Base-by-base conservation (phyloP, 2,113 vertebrate genomes). In the Aleadryas rufinucha region DNA sequence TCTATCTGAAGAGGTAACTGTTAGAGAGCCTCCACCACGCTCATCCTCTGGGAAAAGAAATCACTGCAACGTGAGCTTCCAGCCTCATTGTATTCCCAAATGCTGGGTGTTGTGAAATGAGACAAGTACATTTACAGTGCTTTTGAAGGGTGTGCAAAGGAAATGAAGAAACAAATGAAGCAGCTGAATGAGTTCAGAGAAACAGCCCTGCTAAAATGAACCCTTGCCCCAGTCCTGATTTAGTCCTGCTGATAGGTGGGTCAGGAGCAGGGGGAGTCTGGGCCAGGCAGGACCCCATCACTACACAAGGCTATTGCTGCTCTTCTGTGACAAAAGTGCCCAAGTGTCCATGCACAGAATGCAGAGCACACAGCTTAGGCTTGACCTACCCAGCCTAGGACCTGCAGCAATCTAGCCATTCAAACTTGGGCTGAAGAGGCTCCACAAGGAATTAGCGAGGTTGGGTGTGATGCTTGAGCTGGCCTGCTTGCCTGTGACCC, bases 401-500 rank as follows among this genome's bases (percentile, higher is more conserved):
- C 44, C 37, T 87, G 69, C 57, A 89, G 77, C 16, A 35, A 22
- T 33, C 27, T 33, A 28, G 57, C 33, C 5, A 0, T 35, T 85
- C 50, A 47, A 31, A 66, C 30, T 39, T 68, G 60, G 83, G 44
- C 60, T 91, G 72, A 31, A n/a, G 64, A 41, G 16, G 41, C 49
- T 87, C 52, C 20, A 1, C 2, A 3, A 77, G 87, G 93, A 89
- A 54, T 71, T 59, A n/a, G 31, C 7, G 18, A 26, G 28, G 70
- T 7, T 83, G 90, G 66, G 41, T 71, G 75, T 45, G 88, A 83
- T 83, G 71, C 87, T 83, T 56, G 44, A 94, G 49, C 85, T 91
- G 78, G 52, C 57, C 89, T 83, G 56, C 61, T 71, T 85, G 87
- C n/a, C 78, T 56, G 61, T 93, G 90, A 85, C 90, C 94, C 78